Percentiles rank a stretch among this genome's conserved stretches.
phyloP scores from a whole-genome alignment of 2,888 invertebrate genomes.

The Plemyria rubiginata region DNA sequence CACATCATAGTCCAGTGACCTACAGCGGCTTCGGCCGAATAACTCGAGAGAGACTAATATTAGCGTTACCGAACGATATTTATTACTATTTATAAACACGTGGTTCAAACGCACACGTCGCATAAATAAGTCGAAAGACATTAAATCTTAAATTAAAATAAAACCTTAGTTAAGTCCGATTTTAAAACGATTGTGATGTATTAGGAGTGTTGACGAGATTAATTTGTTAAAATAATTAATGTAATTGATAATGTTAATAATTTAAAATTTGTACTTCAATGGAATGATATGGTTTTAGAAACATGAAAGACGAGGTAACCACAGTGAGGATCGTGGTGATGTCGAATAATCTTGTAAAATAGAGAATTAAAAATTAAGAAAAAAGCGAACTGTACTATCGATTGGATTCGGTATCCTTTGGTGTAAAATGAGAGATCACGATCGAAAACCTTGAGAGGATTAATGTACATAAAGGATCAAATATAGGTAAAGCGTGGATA shows the following conservation, averaged over 20 bases:
- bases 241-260: slow-evolving; percentile 42
- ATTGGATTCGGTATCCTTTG: slow-evolving; percentile 62
- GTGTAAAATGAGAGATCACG: slow-evolving; percentile 76
- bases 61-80: slow-evolving; percentile 47
- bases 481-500: slow-evolving; percentile 58
- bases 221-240: slow-evolving; percentile 69
- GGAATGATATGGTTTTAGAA: slow-evolving; percentile 35
- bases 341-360: slow-evolving; percentile 33
- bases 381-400: slow-evolving; percentile 40
- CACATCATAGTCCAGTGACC: slow-evolving; percentile 96
- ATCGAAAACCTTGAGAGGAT: slow-evolving; percentile 58
- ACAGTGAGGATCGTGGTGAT: slow-evolving; percentile 24
- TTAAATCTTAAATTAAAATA: slow-evolving; percentile 63
- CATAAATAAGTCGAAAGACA: slow-evolving; percentile 68
- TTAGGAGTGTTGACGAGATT: slow-evolving; percentile 78
- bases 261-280: slow-evolving; percentile 39
- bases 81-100: slow-evolving; percentile 52
- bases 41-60: slow-evolving; percentile 75
- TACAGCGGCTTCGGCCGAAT: slow-evolving; percentile 41
- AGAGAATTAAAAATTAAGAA: slow-evolving; percentile 27
- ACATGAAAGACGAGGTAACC: slow-evolving; percentile 32
- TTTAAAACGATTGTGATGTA: slow-evolving; percentile 82
- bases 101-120: slow-evolving; percentile 81
- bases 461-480: slow-evolving; percentile 73
- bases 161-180: slow-evolving; percentile 70